Base-by-base conservation (phyloP, 2,888 invertebrate species). In the Cetonia aurata region DNA sequence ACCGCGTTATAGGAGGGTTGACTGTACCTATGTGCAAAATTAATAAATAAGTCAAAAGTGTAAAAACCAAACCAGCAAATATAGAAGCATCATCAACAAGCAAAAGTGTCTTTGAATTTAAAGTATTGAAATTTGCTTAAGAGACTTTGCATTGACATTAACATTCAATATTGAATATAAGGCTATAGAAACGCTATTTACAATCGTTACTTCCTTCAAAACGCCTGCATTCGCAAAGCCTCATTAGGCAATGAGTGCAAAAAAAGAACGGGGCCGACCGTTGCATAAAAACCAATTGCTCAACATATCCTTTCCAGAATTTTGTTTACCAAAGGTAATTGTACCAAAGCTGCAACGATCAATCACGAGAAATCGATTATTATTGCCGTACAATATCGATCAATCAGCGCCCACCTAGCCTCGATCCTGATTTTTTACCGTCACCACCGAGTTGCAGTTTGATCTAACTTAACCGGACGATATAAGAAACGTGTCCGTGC, bases 381-480 rank as follows among this genome's bases (percentile, higher is more conserved):
- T 62, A 37, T 62, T 62, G 50, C 33, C 50, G 62, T 62, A 48
- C 50, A 62, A 62, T 62, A 50, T 48, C 48, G 33, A 48, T 62
- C 62, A 62, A 62, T 62, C 62, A 62, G 48, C 62, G 62, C 62
- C 62, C 62, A 62, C 62, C 33, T 62, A 48, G 15, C 15, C 31
- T 50, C 33, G 37, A 37, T 48, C 13, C 10, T 48, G 48, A 46
- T 59, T 37, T 37, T 10, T 37, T 37, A 37, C 37, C 8, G 37
- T 37, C 37, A 37, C 3, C 33, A 6, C 37, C 37, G 1, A 37
- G 37, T 10, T 37, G 37, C 37, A 37, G 6, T 8, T 37, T 44
- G 13, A 48, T 60, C 10, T 59, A 25, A 46, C n/a, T 44, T n/a
- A 62, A 25, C 25, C 6, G 37, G 6, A 37, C 37, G 37, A 37